Conservation (phyloP, 37 sponge, comb jelly and placozoan species). For the Oopsacas minuta region DNA sequence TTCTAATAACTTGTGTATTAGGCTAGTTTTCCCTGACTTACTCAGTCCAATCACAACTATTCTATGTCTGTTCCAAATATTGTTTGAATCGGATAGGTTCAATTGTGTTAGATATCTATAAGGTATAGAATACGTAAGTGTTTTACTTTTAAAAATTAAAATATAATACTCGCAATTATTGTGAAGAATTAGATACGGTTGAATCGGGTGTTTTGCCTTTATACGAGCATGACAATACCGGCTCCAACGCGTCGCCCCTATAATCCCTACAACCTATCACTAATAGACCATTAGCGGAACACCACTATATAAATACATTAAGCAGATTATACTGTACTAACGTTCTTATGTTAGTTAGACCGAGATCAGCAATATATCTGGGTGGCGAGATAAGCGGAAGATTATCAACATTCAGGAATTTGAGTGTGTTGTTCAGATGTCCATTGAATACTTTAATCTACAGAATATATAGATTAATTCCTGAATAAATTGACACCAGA, state of each 20-base stretch:
- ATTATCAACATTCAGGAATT: neutral
- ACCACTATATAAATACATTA: too few species aligned
- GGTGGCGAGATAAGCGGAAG: neutral
- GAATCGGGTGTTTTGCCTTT: too few species aligned
- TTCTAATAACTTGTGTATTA: neutral
- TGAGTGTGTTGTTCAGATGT: neutral
- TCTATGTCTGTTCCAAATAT: constrained; percentile 1
- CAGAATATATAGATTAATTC: neutral
- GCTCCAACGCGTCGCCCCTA: too few species aligned
- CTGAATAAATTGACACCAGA: neutral
- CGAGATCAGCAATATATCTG: neutral
- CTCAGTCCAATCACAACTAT: neutral
- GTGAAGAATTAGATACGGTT: too few species aligned
- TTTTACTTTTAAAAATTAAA: too few species aligned
- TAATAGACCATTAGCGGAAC: too few species aligned
- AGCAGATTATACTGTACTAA: too few species aligned
- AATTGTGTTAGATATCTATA: neutral
- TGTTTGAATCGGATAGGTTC: neutral
- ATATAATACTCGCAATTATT: too few species aligned
- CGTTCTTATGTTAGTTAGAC: neutral
- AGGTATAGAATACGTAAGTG: too few species aligned
- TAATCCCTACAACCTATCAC: too few species aligned
- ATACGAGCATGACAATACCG: too few species aligned
- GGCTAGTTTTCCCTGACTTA: neutral
- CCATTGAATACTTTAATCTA: neutral